A percentile compares a stretch with the other conserved stretches of the same genome.
phyloP scores from a whole-genome alignment of 2,888 invertebrate species.

The Tolmerus cingulatus region DNA sequence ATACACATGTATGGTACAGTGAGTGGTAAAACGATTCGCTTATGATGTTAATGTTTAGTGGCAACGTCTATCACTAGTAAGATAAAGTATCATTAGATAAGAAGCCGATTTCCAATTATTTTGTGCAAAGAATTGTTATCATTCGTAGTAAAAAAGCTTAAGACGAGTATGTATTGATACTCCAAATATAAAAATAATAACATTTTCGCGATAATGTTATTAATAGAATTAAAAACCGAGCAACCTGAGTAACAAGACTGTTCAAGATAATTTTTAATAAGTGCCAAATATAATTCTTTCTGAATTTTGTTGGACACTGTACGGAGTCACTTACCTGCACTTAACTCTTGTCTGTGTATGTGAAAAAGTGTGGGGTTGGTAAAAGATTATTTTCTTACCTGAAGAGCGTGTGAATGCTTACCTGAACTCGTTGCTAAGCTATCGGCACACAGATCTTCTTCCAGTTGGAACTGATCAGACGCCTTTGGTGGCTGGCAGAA shows the following conservation, averaged over 20 bases:
- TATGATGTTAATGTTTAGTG: neutral
- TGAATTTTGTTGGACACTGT: neutral
- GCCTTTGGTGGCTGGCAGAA: neutral
- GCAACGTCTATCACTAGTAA: neutral
- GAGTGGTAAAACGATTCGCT: neutral
- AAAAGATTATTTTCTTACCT: neutral
- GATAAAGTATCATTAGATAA: neutral
- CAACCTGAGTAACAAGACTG: neutral
- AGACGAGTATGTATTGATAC: neutral
- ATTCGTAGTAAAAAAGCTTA: neutral
- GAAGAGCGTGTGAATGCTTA: neutral
- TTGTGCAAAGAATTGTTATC: neutral
- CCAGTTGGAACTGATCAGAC: neutral
- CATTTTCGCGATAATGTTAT: neutral
- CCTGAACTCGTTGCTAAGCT: neutral
- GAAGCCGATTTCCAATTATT: neutral
- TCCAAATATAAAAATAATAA: neutral
- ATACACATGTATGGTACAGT: neutral
- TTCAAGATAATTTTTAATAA: neutral
- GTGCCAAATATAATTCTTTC: neutral
- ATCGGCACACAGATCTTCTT: neutral
- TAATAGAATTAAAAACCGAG: neutral
- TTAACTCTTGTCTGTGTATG: neutral
- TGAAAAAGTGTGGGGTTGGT: neutral
- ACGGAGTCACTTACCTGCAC: neutral